Evolutionary conservation across 2,797 vertebrate species (phyloP).

Genomic region (Petrocephalus schoutedeni): DNA sequence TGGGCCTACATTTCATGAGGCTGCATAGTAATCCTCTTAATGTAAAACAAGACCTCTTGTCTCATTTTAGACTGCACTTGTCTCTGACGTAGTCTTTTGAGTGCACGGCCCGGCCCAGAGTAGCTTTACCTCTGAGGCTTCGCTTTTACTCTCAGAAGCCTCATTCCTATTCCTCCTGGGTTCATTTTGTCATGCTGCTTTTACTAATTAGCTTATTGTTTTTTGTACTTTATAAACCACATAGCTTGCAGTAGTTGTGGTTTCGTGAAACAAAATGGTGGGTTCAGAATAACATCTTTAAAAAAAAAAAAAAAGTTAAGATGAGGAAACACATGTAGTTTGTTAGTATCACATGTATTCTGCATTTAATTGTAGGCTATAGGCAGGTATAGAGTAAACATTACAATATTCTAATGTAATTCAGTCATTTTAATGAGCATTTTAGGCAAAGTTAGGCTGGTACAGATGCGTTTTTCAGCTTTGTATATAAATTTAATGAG

Average conservation of each 20-base stretch:
- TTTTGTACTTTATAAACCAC: neutral
- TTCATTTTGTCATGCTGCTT: conserved; percentile 1
- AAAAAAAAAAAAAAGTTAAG: neutral
- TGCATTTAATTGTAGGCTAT: neutral
- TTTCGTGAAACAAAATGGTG: conserved; percentile 3
- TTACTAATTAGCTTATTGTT: neutral
- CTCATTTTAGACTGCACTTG: conserved; percentile 10
- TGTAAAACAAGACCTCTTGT: conserved; percentile 50
- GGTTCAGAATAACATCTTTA: neutral
- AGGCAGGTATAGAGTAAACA: neutral
- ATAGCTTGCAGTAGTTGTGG: neutral
- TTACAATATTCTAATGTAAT: neutral
- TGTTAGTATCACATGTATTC: neutral
- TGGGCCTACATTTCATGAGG: conserved; percentile 50
- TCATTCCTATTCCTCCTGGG: conserved; percentile 16
- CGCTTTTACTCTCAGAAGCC: neutral
- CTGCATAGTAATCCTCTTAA: conserved; percentile 60
- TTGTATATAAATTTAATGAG: neutral
- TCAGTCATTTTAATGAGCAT: neutral
- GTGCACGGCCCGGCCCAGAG: neutral
- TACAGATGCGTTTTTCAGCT: neutral
- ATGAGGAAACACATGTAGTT: neutral
- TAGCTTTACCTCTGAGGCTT: neutral
- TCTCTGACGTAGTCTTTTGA: neutral
- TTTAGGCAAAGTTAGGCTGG: neutral